These are phyloP conservation scores for Sanderia malayensis DNA, from an alignment of 30 jellyfish, hydroid and myxozoan genomes.

Conservation along the genomic window DNA sequence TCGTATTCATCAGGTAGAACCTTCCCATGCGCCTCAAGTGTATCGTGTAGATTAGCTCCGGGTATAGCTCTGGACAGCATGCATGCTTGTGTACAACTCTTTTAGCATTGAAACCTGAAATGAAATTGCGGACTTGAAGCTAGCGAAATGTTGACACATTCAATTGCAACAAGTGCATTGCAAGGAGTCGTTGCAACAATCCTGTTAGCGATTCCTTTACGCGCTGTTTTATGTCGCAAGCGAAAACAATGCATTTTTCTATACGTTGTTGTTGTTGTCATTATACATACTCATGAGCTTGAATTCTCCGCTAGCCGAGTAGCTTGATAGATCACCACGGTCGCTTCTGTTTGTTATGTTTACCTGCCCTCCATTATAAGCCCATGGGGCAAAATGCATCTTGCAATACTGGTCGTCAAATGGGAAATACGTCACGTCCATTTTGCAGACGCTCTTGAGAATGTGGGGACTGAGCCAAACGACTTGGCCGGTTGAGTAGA, in stretches of 20 bases:
- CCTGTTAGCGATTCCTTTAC: not conserved
- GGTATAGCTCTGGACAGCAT: constrained; percentile 83
- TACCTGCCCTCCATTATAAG: constrained; percentile 65
- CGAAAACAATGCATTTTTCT: too few species aligned
- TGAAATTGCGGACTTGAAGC: not conserved
- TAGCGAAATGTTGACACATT: too few species aligned
- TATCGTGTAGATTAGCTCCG: constrained; percentile 55
- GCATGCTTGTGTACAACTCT: constrained; percentile 26
- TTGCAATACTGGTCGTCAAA: constrained; percentile 83
- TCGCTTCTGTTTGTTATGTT: constrained; percentile 43
- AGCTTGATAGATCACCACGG: constrained; percentile 66
- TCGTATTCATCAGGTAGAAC: constrained; percentile 67
- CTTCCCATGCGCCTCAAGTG: constrained; percentile 63
- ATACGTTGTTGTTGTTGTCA: too few species aligned
- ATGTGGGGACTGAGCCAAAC: constrained; percentile 85
- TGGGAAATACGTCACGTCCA: constrained; percentile 80
- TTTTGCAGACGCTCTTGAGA: constrained; percentile 73
- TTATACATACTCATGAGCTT: constrained; percentile 61
- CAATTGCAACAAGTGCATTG: too few species aligned
- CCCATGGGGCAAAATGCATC: constrained; percentile 84
- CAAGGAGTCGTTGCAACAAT: not conserved
- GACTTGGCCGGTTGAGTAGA: constrained; percentile 56
- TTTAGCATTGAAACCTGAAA: constrained; percentile 60
- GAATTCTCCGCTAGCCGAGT: constrained; percentile 82
- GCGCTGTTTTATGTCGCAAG: too few species aligned